phyloP scores from a whole-genome alignment of 2,113 vertebrate species.

The Pangasianodon gigas region DNA sequence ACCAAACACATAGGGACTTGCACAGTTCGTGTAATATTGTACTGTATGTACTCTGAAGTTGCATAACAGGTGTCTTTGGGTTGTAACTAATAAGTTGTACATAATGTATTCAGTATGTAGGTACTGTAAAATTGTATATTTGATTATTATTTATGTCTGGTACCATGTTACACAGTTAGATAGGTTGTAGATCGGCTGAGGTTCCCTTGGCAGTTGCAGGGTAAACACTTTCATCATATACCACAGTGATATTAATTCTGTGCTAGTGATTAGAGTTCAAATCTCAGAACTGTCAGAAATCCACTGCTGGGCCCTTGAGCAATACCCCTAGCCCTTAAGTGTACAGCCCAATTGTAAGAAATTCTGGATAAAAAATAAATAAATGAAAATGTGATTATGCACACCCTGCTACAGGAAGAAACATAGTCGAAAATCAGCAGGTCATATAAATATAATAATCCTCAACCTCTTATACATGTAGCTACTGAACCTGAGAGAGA shows the following conservation, averaged over 20 bases:
- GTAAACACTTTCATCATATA: neutral
- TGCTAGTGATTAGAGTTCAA: neutral
- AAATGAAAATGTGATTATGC: neutral
- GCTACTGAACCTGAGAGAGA: neutral
- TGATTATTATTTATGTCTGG: neutral
- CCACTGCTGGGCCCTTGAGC: neutral
- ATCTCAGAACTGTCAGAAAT: neutral
- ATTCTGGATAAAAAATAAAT: neutral
- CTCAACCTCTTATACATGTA: neutral
- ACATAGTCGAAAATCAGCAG: neutral
- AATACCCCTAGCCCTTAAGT: neutral
- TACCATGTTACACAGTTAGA: neutral
- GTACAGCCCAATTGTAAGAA: neutral
- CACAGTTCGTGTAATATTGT: neutral
- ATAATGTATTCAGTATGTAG: neutral
- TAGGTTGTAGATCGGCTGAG: neutral
- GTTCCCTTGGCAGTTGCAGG: neutral
- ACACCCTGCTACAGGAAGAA: neutral
- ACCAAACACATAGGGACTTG: neutral
- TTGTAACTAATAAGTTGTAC: neutral
- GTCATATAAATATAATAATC: neutral
- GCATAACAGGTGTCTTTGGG: neutral
- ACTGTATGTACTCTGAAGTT: neutral
- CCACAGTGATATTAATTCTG: neutral
- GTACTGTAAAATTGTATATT: neutral